phyloP scores from a whole-genome alignment of 2,888 invertebrate species.

The Belgica antarctica region DNA sequence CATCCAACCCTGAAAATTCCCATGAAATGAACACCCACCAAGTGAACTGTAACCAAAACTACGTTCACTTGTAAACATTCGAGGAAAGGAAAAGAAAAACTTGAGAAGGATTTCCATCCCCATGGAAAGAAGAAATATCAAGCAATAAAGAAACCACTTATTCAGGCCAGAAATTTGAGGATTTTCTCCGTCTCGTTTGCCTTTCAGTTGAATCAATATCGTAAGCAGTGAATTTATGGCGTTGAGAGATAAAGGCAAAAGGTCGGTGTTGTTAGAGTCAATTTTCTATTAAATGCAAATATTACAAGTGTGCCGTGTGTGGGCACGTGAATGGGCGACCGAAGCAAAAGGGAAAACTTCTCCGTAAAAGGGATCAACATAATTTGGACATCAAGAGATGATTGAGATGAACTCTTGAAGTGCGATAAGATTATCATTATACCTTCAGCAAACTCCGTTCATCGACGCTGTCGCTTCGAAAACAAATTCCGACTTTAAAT shows the following conservation, averaged over 20 bases:
- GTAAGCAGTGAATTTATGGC: conserved; percentile 14
- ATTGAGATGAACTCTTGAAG: neutral
- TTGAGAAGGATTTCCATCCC: conserved; percentile 33
- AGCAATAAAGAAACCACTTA: conserved; percentile 43
- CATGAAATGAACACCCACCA: neutral
- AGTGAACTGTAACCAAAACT: no score
- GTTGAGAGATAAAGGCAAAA: conserved; percentile 31
- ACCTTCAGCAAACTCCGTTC: neutral
- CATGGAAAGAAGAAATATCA: conserved; percentile 17
- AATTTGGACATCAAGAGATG: conserved; percentile 12
- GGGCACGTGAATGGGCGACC: no score
- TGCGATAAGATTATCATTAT: conserved; percentile 9
- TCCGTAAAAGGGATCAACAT: no score
- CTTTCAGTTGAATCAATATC: conserved; percentile 30
- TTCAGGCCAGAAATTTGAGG: conserved; percentile 19
- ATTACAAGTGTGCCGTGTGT: conserved; percentile 31
- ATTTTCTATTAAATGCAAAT: neutral
- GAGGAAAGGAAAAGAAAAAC: neutral
- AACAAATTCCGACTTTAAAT: neutral
- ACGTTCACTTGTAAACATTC: conserved; percentile 4
- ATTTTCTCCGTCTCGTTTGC: neutral
- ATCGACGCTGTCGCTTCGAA: no score
- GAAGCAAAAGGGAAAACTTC: no score
- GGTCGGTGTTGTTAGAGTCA: conserved; percentile 11
- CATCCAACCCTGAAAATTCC: neutral